Conservation (phyloP, 2,113 vertebrate genomes). For the Lophochroa leadbeateri region DNA sequence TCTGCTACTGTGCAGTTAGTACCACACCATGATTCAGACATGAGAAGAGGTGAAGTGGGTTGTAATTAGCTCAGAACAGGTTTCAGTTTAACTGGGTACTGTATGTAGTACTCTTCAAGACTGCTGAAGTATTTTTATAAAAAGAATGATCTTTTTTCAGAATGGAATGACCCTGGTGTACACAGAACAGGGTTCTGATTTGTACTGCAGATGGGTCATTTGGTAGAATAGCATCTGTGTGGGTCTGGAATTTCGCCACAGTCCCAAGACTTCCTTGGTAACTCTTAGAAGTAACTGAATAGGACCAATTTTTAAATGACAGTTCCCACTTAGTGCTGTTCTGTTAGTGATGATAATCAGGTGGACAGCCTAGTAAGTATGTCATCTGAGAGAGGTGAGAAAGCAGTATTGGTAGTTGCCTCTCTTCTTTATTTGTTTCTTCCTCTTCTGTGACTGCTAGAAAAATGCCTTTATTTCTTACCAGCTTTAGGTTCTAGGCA, state of each 20-base stretch:
- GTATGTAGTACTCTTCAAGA: neutral
- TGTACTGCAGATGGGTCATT: neutral
- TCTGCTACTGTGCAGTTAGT: neutral
- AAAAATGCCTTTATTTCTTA: neutral
- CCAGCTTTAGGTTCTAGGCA: neutral
- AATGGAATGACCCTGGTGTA: neutral
- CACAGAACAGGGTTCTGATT: neutral
- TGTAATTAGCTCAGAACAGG: neutral
- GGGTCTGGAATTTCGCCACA: neutral
- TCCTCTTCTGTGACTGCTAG: neutral
- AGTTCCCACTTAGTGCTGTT: neutral
- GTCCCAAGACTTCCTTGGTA: neutral
- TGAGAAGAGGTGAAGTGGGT: neutral
- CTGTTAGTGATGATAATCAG: too few relatives aligned
- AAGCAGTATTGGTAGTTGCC: neutral
- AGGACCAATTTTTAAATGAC: neutral
- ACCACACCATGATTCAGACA: neutral
- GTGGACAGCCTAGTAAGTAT: neutral
- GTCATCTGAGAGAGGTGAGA: neutral
- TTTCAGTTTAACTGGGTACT: neutral
- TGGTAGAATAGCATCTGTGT: neutral
- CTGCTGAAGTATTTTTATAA: neutral
- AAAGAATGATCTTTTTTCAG: neutral
- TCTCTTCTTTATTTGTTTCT: neutral
- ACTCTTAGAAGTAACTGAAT: neutral